Conservation (phyloP, 2,888 invertebrate species). For the Drosophila recens region DNA sequence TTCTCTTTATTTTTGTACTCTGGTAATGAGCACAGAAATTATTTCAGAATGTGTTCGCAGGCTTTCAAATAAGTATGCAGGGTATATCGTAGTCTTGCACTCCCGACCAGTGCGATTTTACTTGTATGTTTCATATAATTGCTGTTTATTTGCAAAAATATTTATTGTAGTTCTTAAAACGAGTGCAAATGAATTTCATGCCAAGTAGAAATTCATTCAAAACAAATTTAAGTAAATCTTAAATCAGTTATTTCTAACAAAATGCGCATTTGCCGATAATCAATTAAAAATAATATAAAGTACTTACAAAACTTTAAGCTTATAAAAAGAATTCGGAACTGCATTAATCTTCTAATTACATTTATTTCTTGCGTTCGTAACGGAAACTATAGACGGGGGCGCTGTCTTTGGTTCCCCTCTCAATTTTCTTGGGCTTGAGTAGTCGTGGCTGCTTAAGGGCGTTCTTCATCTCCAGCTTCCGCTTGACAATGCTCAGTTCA, state of each 20-base stretch:
- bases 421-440: conserved; percentile 89
- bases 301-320: background rate
- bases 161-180: background rate
- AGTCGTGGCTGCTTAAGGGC: conserved; percentile 88
- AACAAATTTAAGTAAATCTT: background rate
- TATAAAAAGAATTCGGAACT: conserved; percentile 2
- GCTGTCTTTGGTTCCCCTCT: conserved; percentile 88
- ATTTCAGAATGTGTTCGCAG: too few species aligned
- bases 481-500: conserved; percentile 90
- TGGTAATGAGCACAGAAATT: too few species aligned
- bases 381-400: conserved; percentile 93
- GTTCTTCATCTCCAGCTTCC: conserved; percentile 91
- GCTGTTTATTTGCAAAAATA: background rate
- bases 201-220: background rate
- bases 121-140: background rate
- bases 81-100: background rate
- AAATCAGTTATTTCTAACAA: background rate
- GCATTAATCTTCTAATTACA: background rate
- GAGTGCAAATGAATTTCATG: background rate
- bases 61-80: background rate
- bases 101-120: background rate
- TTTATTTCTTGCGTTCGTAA: conserved; percentile 88
- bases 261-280: background rate
- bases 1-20: too few species aligned
- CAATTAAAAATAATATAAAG: background rate